Conservation (phyloP, 2,888 invertebrate genomes). For the Oligia strigilis region DNA sequence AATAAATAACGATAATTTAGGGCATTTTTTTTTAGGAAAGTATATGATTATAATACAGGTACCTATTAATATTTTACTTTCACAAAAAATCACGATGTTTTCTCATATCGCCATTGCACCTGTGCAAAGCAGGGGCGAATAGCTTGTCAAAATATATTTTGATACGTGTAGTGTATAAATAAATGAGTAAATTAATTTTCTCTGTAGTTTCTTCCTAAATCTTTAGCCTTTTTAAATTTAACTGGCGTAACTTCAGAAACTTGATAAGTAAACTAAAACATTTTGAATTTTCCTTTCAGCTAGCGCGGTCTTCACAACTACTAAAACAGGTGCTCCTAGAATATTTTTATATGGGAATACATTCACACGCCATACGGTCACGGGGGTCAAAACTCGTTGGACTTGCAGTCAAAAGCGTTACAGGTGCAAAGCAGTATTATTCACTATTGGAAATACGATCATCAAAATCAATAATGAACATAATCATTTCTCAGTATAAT, state of each 20-base stretch:
- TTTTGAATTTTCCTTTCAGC: neutral
- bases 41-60: no score
- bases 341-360: constrained; percentile 8
- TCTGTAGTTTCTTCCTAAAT: neutral
- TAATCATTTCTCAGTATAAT: constrained; percentile 2
- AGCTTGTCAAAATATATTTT: neutral
- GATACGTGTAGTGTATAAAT: neutral
- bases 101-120: no score
- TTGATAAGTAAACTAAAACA: neutral
- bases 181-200: neutral
- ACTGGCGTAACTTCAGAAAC: neutral
- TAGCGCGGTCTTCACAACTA: neutral
- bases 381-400: constrained; percentile 3
- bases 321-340: constrained; percentile 1
- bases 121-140: neutral
- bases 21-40: neutral
- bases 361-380: constrained; percentile 7
- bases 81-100: neutral
- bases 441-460: neutral
- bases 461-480: constrained; percentile 8
- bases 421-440: constrained; percentile 4
- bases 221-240: rapidly evolving
- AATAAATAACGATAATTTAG: neutral
- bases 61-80: neutral
- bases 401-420: constrained; percentile 3